phyloP scores from a whole-genome alignment of 2,797 vertebrate species.

The Onychomys arenicola region DNA sequence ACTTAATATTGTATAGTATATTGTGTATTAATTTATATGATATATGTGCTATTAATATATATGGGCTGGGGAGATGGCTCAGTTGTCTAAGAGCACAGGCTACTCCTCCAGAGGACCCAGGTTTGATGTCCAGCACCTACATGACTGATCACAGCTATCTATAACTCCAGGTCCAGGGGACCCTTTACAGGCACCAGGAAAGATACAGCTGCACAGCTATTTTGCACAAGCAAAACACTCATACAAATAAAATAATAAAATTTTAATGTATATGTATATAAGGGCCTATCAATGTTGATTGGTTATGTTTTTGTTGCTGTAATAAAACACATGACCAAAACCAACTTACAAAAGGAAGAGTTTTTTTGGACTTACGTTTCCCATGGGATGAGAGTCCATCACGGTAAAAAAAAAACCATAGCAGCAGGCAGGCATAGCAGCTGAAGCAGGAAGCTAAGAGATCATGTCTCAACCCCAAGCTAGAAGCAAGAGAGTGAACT shows the following conservation, averaged over 20 bases:
- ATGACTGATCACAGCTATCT: neutral
- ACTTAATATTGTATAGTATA: neutral
- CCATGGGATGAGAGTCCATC: neutral
- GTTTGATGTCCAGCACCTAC: neutral
- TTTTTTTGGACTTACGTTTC: neutral
- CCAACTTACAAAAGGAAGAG: neutral
- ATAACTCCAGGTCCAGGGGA: neutral
- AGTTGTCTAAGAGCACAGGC: neutral
- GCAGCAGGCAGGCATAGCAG: neutral
- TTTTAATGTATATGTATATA: neutral
- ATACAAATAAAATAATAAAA: neutral
- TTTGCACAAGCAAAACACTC: neutral
- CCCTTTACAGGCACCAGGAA: neutral
- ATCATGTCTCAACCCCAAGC: neutral
- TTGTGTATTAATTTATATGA: neutral
- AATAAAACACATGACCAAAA: neutral
- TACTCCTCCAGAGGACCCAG: neutral
- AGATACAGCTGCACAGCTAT: neutral
- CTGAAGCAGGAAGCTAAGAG: neutral
- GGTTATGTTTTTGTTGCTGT: neutral
- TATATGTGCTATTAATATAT: neutral
- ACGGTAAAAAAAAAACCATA: neutral
- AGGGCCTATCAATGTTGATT: neutral
- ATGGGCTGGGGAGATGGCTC: neutral
- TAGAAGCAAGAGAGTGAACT: neutral